Evolutionary conservation across 1,140 invertebrate species (phyloP), one percentile per base, ranked within the genome.

Genomic region (Scaptodrosophila lebanonensis): DNA sequence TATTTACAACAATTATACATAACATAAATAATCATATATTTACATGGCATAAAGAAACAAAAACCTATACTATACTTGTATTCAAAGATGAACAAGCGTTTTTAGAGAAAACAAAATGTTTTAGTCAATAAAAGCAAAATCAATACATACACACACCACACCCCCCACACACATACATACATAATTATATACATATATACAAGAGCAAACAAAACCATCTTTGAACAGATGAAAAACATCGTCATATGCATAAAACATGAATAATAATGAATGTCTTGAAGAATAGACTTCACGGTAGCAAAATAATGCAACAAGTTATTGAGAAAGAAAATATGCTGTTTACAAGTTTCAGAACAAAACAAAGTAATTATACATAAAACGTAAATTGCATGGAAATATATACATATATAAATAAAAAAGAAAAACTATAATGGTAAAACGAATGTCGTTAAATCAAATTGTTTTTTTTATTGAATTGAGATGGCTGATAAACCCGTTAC

Each of bases 381-480:
- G 40, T 51, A 27, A 61, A 38, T 45, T 45, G 15, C 49, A 62
- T 63, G 50, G 22, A 35, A 48, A 54, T 35, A 20, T 63, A 64
- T 49, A 48, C 52, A 56, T 65, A 64, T 57, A 61, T 65, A 65
- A 57, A 57, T 22, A 56, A 64, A 36, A 61, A 65, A 57, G n/a
- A n/a, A n/a, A n/a, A n/a, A n/a, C n/a, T n/a, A n/a, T n/a, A n/a
- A n/a, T n/a, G n/a, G n/a, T n/a, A n/a, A n/a, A n/a, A n/a, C n/a
- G n/a, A n/a, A n/a, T n/a, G n/a, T n/a, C n/a, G n/a, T n/a, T n/a
- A n/a, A n/a, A n/a, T n/a, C n/a, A n/a, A n/a, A n/a, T n/a, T n/a
- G n/a, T n/a, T n/a, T n/a, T n/a, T n/a, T n/a, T n/a, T n/a, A n/a
- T n/a, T n/a, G n/a, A n/a, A n/a, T n/a, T n/a, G n/a, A n/a, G n/a